Evolutionary conservation across 2,797 vertebrate genomes (phyloP).

Genomic region (Allobates femoralis): DNA sequence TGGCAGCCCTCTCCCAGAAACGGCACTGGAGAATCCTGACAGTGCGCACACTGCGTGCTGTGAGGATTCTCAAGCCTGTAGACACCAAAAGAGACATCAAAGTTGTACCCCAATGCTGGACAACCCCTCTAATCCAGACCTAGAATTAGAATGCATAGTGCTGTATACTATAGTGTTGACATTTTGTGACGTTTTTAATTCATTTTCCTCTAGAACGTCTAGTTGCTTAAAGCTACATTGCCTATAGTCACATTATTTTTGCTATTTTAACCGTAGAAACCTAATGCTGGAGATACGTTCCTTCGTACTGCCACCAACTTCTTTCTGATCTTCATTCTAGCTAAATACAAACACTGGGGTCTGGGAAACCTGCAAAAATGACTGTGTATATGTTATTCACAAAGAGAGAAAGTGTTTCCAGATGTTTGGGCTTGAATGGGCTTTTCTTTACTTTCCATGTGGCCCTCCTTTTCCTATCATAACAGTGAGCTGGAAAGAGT

Average conservation of each 20-base stretch:
- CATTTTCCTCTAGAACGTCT: background rate
- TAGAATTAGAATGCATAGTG: too few species aligned
- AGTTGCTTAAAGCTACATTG: background rate
- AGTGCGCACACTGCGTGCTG: too few species aligned
- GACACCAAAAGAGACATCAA: too few species aligned
- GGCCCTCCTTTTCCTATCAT: slow-evolving; percentile 36
- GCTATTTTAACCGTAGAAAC: background rate
- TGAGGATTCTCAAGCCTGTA: too few species aligned
- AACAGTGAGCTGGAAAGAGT: slow-evolving; percentile 48
- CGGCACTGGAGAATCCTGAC: too few species aligned
- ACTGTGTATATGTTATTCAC: slow-evolving; percentile 42
- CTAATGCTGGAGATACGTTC: background rate
- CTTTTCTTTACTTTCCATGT: slow-evolving; percentile 51
- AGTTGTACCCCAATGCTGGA: too few species aligned
- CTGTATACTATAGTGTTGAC: background rate
- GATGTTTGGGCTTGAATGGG: slow-evolving; percentile 44
- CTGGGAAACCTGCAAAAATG: slow-evolving; percentile 25
- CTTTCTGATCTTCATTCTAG: background rate
- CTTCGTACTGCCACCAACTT: background rate
- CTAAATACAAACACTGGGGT: slow-evolving; percentile 28
- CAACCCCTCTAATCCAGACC: background rate
- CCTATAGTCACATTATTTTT: background rate
- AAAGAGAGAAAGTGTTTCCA: slow-evolving; percentile 51
- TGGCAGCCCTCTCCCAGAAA: too few species aligned
- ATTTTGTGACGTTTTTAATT: background rate